Percentiles rank a stretch among this genome's conserved stretches.
phyloP scores from a whole-genome alignment of 64 coral and sea anemone genomes.

The Montipora cactus region DNA sequence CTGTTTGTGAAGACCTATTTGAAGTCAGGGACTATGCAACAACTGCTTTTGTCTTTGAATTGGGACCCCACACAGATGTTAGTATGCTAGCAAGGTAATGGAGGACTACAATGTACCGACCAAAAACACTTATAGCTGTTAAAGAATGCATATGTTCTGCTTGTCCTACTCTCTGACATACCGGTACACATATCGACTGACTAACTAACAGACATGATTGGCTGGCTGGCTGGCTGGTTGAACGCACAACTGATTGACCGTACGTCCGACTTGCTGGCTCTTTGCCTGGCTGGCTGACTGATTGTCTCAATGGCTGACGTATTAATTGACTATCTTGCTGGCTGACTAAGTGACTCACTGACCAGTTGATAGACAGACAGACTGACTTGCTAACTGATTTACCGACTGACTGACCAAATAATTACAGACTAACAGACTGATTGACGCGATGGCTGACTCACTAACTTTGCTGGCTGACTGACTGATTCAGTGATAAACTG shows the following conservation, averaged over 20 bases:
- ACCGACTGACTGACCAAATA: background rate
- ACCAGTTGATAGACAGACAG: too few species aligned
- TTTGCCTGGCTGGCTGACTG: background rate
- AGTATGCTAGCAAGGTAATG: conserved; percentile 27
- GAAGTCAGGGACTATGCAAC: conserved; percentile 66
- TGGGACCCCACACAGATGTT: conserved; percentile 28
- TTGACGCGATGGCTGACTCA: background rate
- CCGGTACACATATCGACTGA: too few species aligned
- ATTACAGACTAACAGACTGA: background rate
- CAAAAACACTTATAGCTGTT: too few species aligned
- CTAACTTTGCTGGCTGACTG: background rate
- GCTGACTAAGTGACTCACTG: too few species aligned
- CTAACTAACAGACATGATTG: too few species aligned
- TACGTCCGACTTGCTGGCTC: too few species aligned
- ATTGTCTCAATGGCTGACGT: background rate
- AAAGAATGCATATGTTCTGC: too few species aligned
- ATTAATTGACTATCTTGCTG: background rate
- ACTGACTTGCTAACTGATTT: background rate
- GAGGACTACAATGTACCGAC: too few species aligned
- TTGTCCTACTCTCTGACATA: too few species aligned
- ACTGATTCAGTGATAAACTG: background rate
- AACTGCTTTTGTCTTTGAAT: conserved; percentile 20
- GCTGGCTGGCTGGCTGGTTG: too few species aligned
- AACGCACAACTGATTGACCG: too few species aligned
- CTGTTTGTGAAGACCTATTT: conserved; percentile 47